phyloP scores from a whole-genome alignment of 2,888 invertebrate species.

The Polietes domitor region DNA sequence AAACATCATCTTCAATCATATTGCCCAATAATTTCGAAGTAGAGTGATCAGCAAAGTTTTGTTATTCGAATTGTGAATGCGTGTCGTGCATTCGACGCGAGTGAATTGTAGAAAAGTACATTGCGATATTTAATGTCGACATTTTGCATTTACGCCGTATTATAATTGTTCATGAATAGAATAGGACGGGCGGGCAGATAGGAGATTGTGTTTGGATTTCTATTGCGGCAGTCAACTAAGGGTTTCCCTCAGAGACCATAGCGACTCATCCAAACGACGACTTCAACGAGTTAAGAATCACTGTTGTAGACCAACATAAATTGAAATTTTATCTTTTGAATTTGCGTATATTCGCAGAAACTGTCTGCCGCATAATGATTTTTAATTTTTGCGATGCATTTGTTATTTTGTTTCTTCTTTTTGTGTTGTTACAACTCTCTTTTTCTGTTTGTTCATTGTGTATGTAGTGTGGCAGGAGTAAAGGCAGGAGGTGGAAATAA shows the following conservation, averaged over 20 bases:
- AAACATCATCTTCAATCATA: not conserved
- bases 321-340: constrained; percentile 56
- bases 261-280: not conserved
- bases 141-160: constrained; percentile 44
- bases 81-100: not conserved
- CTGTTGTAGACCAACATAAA: constrained; percentile 57
- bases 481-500: constrained; percentile 51
- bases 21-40: not conserved
- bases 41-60: not conserved
- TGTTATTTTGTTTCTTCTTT: constrained; percentile 50
- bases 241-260: not conserved
- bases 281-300: constrained; percentile 35
- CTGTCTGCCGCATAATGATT: constrained; percentile 63
- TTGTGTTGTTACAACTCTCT: not conserved
- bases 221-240: not conserved
- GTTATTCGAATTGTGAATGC: constrained; percentile 44
- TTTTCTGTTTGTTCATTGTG: constrained; percentile 14
- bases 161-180: constrained; percentile 47
- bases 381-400: constrained; percentile 65
- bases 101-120: not conserved
- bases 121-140: constrained; percentile 50
- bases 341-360: constrained; percentile 23
- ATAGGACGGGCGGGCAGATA: not conserved
- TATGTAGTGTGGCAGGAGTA: not conserved
- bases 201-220: not conserved